A percentile compares a stretch with the other conserved stretches of the same genome.
Conservation (phyloP, 2,113 vertebrate species). For the Zosterops lateralis region DNA sequence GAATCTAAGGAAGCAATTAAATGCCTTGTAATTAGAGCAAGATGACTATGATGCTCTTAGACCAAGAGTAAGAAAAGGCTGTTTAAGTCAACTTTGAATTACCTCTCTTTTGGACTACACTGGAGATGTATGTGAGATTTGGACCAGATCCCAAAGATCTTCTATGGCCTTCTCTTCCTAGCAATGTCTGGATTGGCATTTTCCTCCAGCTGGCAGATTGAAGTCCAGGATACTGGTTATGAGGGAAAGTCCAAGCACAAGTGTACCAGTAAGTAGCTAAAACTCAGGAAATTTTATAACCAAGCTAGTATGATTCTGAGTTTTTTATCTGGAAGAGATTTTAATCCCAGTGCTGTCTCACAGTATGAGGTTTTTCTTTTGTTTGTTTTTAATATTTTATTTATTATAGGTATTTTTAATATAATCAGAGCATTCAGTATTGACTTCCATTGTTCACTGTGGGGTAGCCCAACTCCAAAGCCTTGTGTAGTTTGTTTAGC, state of each 20-base stretch:
- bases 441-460: background rate
- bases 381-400: background rate
- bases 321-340: background rate
- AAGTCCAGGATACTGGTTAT: background rate
- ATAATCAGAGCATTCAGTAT: background rate
- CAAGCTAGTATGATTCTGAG: background rate
- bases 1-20: background rate
- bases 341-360: background rate
- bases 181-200: background rate
- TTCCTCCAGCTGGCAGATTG: background rate
- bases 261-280: background rate
- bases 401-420: background rate
- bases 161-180: background rate
- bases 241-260: background rate
- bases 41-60: background rate
- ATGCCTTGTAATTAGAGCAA: background rate
- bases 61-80: background rate
- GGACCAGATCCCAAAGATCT: background rate
- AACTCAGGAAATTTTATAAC: background rate
- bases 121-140: background rate
- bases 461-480: background rate
- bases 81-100: background rate
- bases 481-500: rapidly evolving
- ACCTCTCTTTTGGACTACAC: background rate
- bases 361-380: background rate